Evolutionary conservation across 1,140 invertebrate genomes (phyloP), one percentile per base, ranked within the genome.

Genomic region (Cydia amplana): DNA sequence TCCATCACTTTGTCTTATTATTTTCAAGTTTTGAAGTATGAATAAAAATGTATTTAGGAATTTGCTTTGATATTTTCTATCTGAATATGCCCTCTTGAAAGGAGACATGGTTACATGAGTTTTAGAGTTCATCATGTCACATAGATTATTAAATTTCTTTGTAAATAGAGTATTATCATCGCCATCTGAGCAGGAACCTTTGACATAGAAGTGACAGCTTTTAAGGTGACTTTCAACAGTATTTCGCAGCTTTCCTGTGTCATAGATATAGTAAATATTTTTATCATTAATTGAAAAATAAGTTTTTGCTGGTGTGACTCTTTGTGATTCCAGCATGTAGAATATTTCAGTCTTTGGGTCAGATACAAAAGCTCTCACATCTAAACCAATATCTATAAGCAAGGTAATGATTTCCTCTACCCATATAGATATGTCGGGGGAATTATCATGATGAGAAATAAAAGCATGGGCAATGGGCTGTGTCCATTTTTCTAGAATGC

Each of bases 401-500:
- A 43, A 28, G 10, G 32, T 28, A 12, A 78, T 65, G 14, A 72
- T 60, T 43, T 78, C 73, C 63, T 80, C 75, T n/a, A 80, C 77
- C 79, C 76, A 80, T 10, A 65, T 77, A 32, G 73, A 76, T 10
- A 80, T 65, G 9, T 77, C 75, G 12, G 63, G 72, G 51, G 14
- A 72, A 60, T 76, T 74, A 14, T 74, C 46, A 65, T 55, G 46
- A 23, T 74, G 73, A 12, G 76, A 63, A 32, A 80, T 60, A 28
- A 80, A 78, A n/a, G 74, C 72, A 70, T 76, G 74, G 12, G 74
- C 76, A 18, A 80, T 49, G 10, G 79, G 76, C 25, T 77, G 79
- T 43, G 49, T 70, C 74, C 75, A 80, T 46, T 80, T 49, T 5
- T 28, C 63, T 18, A 80, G 20, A 16, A 80, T 74, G 4, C 79